These are phyloP conservation scores for Neodiprion pinetum DNA, from an alignment of 1,140 invertebrate species.

Conservation along the genomic window DNA sequence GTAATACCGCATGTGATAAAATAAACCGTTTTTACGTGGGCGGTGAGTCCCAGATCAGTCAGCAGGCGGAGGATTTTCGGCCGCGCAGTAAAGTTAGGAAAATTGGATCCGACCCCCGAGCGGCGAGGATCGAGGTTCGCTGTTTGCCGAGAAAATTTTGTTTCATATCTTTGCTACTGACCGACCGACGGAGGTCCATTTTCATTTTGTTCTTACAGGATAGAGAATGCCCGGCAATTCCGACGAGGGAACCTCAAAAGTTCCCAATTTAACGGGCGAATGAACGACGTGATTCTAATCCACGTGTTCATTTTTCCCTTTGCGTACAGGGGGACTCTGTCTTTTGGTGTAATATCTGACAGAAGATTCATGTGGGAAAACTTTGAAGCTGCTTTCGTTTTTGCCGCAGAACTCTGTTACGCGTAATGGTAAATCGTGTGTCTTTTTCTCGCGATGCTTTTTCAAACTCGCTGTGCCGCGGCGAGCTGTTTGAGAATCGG, in stretches of 20 bases:
- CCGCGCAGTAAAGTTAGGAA: not conserved
- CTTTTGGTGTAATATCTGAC: not conserved
- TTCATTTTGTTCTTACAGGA: no score
- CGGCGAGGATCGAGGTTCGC: not conserved
- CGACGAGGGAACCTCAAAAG: not conserved
- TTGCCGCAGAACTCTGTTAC: no score
- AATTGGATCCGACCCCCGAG: not conserved
- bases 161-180: not conserved
- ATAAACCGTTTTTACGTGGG: not conserved
- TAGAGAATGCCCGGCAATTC: no score
- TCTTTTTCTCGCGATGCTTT: no score
- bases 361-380: no score
- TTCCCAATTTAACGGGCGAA: not conserved
- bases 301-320: not conserved
- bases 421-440: no score
- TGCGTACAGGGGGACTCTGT: not conserved
- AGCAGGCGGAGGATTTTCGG: not conserved
- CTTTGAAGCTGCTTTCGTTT: no score
- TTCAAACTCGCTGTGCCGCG: no score
- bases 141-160: not conserved
- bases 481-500: no score
- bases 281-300: not conserved
- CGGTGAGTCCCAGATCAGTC: not conserved
- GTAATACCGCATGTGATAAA: not conserved
- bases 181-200: not conserved